Percentiles rank a stretch among this genome's conserved stretches.
phyloP scores from a whole-genome alignment of 2,797 vertebrate genomes.

The Paramormyrops hopkinsi region DNA sequence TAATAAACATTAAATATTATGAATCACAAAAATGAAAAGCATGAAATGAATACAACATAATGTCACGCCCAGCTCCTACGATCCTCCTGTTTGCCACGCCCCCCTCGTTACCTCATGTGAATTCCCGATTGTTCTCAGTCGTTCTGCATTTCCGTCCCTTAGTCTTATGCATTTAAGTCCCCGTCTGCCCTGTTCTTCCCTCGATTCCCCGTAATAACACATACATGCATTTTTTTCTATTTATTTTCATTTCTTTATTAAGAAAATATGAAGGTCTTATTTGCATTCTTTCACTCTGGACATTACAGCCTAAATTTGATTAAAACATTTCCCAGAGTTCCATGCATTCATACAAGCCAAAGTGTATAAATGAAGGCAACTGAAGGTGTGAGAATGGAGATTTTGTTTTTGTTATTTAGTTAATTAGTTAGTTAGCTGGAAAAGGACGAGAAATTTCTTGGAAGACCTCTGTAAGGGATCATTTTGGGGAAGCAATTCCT shows the following conservation, averaged over 20 bases:
- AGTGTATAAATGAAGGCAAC: not conserved
- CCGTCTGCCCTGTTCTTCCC: too few relatives aligned
- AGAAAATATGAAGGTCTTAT: not conserved
- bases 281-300: not conserved
- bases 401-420: not conserved
- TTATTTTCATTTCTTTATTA: not conserved
- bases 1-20: not conserved
- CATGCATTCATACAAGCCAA: not conserved
- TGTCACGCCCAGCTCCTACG: too few relatives aligned
- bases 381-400: not conserved
- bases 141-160: too few relatives aligned
- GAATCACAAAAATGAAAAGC: not conserved
- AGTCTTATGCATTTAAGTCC: too few relatives aligned
- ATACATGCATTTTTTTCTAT: not conserved
- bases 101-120: too few relatives aligned
- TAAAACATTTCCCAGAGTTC: not conserved
- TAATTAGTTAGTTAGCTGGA: not conserved
- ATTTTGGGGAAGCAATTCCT: not conserved
- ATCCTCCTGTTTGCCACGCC: too few relatives aligned
- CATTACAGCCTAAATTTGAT: not conserved
- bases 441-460: not conserved
- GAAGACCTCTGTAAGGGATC: not conserved
- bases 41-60: not conserved
- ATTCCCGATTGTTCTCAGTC: too few relatives aligned
- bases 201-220: too few relatives aligned